These are phyloP conservation scores for Epinephelus lanceolatus DNA, from an alignment of 2,113 vertebrate species.

Conservation along the genomic window DNA sequence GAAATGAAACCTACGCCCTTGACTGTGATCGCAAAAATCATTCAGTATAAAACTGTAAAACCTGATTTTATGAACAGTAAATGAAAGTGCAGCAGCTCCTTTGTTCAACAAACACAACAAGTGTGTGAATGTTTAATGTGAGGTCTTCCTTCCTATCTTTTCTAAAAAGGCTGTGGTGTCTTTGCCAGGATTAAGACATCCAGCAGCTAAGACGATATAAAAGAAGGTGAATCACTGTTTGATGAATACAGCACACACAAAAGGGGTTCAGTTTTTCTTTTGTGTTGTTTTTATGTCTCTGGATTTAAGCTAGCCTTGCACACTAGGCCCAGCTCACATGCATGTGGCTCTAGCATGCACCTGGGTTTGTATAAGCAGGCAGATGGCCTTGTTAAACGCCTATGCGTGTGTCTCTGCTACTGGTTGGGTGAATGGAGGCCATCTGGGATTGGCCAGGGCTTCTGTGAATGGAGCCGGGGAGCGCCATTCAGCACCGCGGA, in stretches of 20 bases:
- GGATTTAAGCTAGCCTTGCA: background rate
- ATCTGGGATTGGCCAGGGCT: constrained; percentile 74
- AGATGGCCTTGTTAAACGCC: constrained; percentile 62
- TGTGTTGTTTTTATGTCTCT: background rate
- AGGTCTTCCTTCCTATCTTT: background rate
- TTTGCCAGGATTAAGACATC: constrained; percentile 4
- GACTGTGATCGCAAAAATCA: background rate
- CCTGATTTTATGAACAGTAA: too few species aligned
- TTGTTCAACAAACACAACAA: background rate
- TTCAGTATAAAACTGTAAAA: background rate
- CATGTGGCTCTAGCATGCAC: background rate
- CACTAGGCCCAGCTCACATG: background rate
- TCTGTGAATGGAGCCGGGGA: constrained; percentile 76
- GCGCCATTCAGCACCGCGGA: constrained; percentile 67
- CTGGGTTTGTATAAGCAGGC: constrained; percentile 29
- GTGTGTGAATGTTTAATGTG: constrained; percentile 5
- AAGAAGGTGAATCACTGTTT: constrained; percentile 6
- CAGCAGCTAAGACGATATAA: background rate
- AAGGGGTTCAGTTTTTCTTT: background rate
- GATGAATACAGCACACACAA: constrained; percentile 11
- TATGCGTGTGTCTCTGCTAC: constrained; percentile 41
- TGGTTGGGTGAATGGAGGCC: constrained; percentile 72
- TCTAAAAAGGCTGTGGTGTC: background rate
- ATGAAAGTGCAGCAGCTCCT: background rate
- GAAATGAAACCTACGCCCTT: too few species aligned